phyloP scores from a whole-genome alignment of 2,797 vertebrate genomes.

The Psittacula echo region DNA sequence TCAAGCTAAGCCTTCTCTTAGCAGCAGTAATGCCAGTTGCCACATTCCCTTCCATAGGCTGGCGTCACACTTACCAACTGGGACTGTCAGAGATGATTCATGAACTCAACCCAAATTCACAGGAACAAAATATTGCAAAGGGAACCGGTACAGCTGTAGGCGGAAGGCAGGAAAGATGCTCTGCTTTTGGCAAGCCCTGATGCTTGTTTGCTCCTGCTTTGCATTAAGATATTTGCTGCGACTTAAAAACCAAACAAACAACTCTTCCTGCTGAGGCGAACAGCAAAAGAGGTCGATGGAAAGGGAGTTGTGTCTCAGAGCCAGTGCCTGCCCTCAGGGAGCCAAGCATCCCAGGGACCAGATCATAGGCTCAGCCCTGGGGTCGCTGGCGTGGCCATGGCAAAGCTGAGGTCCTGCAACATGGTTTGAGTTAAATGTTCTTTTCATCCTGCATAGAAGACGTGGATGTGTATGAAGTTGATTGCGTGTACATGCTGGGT shows the following conservation, averaged over 20 bases:
- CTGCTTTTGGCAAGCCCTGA: neutral
- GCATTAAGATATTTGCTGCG: neutral
- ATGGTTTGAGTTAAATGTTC: neutral
- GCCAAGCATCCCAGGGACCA: neutral
- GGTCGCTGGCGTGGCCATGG: neutral
- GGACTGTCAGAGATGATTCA: neutral
- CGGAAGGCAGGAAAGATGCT: neutral
- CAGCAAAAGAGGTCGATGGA: neutral
- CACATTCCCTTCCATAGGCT: accelerated
- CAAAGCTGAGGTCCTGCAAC: neutral
- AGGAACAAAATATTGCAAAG: neutral
- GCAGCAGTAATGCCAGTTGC: neutral
- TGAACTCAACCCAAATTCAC: neutral
- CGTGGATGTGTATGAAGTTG: neutral
- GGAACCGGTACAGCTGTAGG: neutral
- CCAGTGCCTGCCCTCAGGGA: neutral
- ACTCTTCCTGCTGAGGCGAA: neutral
- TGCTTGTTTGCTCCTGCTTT: slow-evolving; percentile 19
- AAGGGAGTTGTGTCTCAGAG: neutral
- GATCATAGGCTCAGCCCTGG: neutral
- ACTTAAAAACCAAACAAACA: neutral
- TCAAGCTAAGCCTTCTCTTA: neutral
- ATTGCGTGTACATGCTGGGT: neutral
- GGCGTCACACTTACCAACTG: neutral
- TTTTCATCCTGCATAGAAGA: accelerated